Evolutionary conservation across 1,140 invertebrate species (phyloP).

Genomic region (Nasonia vitripennis): DNA sequence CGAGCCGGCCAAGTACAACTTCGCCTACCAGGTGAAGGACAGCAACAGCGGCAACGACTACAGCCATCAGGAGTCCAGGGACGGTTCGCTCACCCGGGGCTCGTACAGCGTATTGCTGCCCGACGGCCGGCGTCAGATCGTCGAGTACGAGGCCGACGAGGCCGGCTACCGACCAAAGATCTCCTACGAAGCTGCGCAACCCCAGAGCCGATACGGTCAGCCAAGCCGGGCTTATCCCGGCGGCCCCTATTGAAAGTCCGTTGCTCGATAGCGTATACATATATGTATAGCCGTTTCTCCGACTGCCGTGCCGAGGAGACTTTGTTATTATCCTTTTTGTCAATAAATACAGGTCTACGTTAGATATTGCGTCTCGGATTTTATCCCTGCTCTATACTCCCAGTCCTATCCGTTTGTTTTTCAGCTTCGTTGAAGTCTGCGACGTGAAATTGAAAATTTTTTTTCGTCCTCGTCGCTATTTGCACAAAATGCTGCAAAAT

Average conservation of each 20-base stretch:
- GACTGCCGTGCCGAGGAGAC: neutral
- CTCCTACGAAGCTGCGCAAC: constrained; percentile 76
- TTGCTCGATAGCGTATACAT: constrained; percentile 1
- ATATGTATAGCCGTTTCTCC: neutral
- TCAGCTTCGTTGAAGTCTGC: neutral
- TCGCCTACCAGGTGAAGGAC: constrained; percentile 84
- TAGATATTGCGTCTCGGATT: neutral
- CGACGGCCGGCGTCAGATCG: constrained; percentile 72
- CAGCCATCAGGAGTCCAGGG: constrained; percentile 81
- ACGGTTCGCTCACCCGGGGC: constrained; percentile 81
- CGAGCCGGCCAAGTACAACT: constrained; percentile 82
- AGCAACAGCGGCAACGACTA: constrained; percentile 82
- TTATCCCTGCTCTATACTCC: neutral
- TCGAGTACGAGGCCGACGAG: constrained; percentile 71
- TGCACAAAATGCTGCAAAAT: too few species aligned
- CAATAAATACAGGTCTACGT: constrained; percentile 6
- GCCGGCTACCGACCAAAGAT: constrained; percentile 83
- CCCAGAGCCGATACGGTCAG: neutral
- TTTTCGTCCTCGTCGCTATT: neutral
- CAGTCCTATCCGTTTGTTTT: neutral
- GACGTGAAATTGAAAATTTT: neutral
- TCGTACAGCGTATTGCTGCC: constrained; percentile 83
- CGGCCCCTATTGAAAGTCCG: constrained; percentile 1
- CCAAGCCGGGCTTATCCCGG: constrained; percentile 2
- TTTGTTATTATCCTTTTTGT: neutral